Evolutionary conservation across 2,888 invertebrate species (phyloP).

Genomic region (Melinaea menophilus): DNA sequence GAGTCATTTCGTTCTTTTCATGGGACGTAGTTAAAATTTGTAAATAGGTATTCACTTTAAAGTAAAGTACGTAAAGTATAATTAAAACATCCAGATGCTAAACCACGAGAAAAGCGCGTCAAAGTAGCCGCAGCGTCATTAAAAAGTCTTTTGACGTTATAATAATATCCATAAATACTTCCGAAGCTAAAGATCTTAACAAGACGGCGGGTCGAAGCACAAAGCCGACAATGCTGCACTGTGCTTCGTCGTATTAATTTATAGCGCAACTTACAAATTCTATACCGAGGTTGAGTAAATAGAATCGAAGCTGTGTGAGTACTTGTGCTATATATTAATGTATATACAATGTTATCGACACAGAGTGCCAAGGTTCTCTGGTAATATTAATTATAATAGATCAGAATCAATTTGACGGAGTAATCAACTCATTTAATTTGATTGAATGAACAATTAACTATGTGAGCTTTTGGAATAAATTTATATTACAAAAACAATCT

Average conservation of each 20-base stretch:
- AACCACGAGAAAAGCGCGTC: neutral
- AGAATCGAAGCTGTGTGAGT: neutral
- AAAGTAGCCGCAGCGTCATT: conserved; percentile 5
- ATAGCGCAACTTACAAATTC: neutral
- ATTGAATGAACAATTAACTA: too few species aligned
- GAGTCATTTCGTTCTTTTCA: too few species aligned
- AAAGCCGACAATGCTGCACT: neutral
- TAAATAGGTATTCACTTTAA: neutral
- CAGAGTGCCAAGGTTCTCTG: too few species aligned
- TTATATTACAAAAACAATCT: too few species aligned
- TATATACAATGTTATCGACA: too few species aligned
- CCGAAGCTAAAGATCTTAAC: conserved; percentile 1
- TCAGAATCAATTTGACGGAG: too few species aligned
- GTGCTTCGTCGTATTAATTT: conserved; percentile 2
- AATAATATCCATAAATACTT: neutral
- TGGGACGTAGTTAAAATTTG: neutral
- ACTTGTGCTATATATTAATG: neutral
- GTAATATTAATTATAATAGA: too few species aligned
- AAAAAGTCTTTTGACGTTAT: neutral
- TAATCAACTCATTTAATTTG: too few species aligned
- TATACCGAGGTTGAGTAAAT: neutral
- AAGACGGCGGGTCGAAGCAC: neutral
- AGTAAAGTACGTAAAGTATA: neutral
- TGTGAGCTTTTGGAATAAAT: too few species aligned
- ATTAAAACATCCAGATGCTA: neutral